phyloP scores from a whole-genome alignment of 2,797 vertebrate genomes.

The Stomatorhinus walkeri region DNA sequence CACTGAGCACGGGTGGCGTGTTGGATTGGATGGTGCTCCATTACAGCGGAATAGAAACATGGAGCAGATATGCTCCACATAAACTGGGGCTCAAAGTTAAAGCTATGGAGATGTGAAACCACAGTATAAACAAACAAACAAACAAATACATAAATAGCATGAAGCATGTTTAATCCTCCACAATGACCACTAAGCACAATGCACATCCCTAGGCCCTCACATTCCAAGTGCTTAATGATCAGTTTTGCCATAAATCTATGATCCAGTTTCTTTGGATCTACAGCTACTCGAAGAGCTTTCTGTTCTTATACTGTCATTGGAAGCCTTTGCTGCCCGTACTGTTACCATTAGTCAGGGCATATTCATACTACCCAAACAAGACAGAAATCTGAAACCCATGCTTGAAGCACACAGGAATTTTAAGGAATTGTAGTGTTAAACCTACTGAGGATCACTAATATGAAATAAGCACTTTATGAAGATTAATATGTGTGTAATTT shows the following conservation, averaged over 20 bases:
- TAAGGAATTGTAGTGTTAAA: neutral
- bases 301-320: neutral
- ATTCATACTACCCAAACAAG: neutral
- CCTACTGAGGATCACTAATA: neutral
- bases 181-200: neutral
- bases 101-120: neutral
- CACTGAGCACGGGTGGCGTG: neutral
- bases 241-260: neutral
- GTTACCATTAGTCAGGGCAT: neutral
- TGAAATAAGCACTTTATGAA: neutral
- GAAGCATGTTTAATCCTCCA: neutral
- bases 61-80: neutral
- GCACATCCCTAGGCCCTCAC: neutral
- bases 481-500: neutral
- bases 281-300: neutral
- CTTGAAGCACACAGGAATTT: neutral
- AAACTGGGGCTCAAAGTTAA: neutral
- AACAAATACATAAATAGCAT: neutral
- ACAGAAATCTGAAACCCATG: neutral
- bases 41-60: neutral
- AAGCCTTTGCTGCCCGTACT: neutral
- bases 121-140: neutral
- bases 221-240: neutral
- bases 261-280: neutral
- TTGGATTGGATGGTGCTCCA: neutral